Base-by-base conservation (phyloP, 2,113 vertebrate species). In the Leiothrix lutea region DNA sequence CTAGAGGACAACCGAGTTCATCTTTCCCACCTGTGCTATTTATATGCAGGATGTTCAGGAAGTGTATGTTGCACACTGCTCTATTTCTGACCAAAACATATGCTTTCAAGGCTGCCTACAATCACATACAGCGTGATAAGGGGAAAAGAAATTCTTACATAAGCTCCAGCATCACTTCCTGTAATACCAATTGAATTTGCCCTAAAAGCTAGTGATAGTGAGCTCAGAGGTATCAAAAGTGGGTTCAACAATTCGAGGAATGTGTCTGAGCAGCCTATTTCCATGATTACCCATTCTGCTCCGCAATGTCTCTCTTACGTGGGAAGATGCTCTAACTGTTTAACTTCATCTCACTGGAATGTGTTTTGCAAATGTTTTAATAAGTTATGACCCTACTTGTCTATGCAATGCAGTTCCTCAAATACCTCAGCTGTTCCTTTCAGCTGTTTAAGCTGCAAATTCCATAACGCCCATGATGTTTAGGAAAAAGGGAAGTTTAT, bases 301-400 rank as follows among this genome's bases (percentile, higher is more conserved):
- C 54, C 2, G 1, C 0, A 0, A 38, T 88, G 90, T 17, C 58
- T 74, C 62, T 92, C 75, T 95, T 83, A 88, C 1, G 2, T 36
- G 67, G 65, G 50, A 95, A 96, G 90, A 94, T 88, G 80, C 80
- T 92, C 51, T 74, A 33, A 33, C 33, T 50, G 82, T 58, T 91
- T 67, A 91, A 89, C 78, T 92, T 92, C 6, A 18, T 70, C 79
- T 88, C 85, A n/a, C 65, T 92, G 95, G 96, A 93, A 97, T 96
- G 93, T 93, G 90, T 97, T 97, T 94, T 93, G 64, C 82, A 86
- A 92, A 92, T 71, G 86, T 74, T 96, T 96, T 82, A 84, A 54
- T 93, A 96, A 96, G 94, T 95, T 95, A 95, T 96, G 79, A 92
- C 92, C 91, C 94, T 92, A 91, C 93, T 95, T 88, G 92, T 96